Conservation (phyloP, 2,888 invertebrate species). For the Allygus modestus region DNA sequence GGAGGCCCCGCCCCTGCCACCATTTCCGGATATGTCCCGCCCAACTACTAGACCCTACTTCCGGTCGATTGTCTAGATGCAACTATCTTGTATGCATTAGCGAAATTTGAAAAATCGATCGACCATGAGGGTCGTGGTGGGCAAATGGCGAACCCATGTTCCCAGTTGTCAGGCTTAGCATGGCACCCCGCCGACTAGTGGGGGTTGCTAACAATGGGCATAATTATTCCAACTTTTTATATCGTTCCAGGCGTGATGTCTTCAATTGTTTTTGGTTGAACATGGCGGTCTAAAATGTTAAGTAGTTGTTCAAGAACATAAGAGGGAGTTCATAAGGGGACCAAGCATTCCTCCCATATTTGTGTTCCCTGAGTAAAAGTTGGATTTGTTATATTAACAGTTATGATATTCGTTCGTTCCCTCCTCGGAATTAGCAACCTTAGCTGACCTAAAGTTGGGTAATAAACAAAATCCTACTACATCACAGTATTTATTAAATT, state of each 20-base stretch:
- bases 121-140: neutral
- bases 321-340: too few species aligned
- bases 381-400: too few species aligned
- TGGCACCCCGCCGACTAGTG: neutral
- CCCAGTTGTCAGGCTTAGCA: neutral
- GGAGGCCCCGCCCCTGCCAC: slow-evolving; percentile 44
- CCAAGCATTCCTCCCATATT: too few species aligned
- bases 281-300: neutral
- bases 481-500: too few species aligned
- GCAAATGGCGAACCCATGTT: neutral
- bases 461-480: too few species aligned
- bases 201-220: neutral
- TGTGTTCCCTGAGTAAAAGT: too few species aligned
- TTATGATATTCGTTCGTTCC: too few species aligned
- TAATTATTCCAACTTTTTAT: neutral
- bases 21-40: slow-evolving; percentile 55
- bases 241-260: neutral
- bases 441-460: too few species aligned
- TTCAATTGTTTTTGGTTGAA: neutral
- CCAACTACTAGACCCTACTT: slow-evolving; percentile 37
- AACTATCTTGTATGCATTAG: slow-evolving; percentile 41
- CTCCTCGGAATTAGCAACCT: too few species aligned
- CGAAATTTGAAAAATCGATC: slow-evolving; percentile 43
- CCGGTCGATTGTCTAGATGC: slow-evolving; percentile 42
- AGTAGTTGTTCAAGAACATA: neutral